Base-by-base conservation (phyloP, 2,888 invertebrate genomes). In the Amphipyra tragopoginis region DNA sequence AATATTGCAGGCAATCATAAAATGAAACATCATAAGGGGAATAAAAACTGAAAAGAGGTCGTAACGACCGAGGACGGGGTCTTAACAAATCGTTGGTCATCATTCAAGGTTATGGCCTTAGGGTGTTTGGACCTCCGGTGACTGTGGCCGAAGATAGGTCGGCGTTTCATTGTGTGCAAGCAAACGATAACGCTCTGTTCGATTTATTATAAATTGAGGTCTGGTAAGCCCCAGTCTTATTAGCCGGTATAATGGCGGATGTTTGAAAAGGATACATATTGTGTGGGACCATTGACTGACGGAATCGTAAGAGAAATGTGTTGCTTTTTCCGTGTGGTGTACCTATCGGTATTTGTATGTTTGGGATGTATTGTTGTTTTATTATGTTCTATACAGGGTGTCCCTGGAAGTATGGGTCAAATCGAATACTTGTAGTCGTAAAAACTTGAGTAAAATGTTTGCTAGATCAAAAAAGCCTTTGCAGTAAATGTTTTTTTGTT, bases 21-120 rank as follows among this genome's bases (percentile, higher is more conserved):
- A 92, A 92, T 90, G 91, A 93, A 93, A 92, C 93, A 93, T 92
- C 92, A 90, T 91, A 92, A 88, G 87, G 88, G 89, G 83, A 90
- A 92, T 92, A 93, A 93, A 93, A 93, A 93, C 91, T 92, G 89
- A 90, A 93, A 93, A 90, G 92, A 92, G 86, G 82, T 84, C 85
- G 86, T 89, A 92, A 92, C 90, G 92, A 91, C 88, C 83, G 77
- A 83, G 84, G 86, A 85, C 84, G 86, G 88, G 90, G 90, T 87
- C 89, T 90, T 90, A 90, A 94, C 93, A 93, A 94, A 94, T 93
- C 90, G 93, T 81, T 85, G 91, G 90, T 87, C 93, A 94, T 94
- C 93, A 91, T 84, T 94, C 93, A 93, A 87, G 88, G 89, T 87
- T 91, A 92, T 89, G 82, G 86, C 88, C 82, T 75, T 79, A 84